phyloP scores from a whole-genome alignment of 1,140 invertebrate species.

The Arctopsyche grandis region DNA sequence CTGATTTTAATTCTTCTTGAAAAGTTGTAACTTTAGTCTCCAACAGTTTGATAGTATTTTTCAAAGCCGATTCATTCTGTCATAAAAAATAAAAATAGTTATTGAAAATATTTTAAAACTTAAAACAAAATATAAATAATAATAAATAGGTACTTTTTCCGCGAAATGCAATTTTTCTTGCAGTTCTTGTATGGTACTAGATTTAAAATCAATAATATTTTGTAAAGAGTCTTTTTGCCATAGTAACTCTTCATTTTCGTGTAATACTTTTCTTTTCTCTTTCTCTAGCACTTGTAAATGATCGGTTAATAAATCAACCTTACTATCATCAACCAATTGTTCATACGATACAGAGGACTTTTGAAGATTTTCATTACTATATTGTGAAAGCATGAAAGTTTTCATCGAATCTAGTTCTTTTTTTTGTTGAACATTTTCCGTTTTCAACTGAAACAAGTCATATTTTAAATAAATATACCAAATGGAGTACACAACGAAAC shows the following conservation, averaged over 20 bases:
- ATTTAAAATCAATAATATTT: slow-evolving; percentile 54
- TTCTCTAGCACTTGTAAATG: slow-evolving; percentile 62
- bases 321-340: slow-evolving; percentile 42
- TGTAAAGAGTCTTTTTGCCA: slow-evolving; percentile 64
- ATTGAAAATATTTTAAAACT: slow-evolving; percentile 12
- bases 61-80: not conserved
- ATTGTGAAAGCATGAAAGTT: not conserved
- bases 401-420: slow-evolving; percentile 47
- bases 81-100: not conserved
- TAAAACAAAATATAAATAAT: slow-evolving; percentile 1
- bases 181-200: slow-evolving; percentile 52
- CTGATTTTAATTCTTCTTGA: slow-evolving; percentile 58
- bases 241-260: slow-evolving; percentile 61
- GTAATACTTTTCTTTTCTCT: slow-evolving; percentile 59
- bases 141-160: slow-evolving; percentile 20
- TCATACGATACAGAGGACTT: slow-evolving; percentile 18
- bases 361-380: not conserved
- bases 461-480: no score
- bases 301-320: slow-evolving; percentile 60
- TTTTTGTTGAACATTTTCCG: slow-evolving; percentile 61
- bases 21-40: slow-evolving; percentile 56
- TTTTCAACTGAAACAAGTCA: slow-evolving; percentile 55
- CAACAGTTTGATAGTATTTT: slow-evolving; percentile 29
- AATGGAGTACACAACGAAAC: no score
- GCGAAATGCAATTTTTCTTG: slow-evolving; percentile 54